Conservation (phyloP, 2,888 invertebrate genomes). For the Bellardia pandia region DNA sequence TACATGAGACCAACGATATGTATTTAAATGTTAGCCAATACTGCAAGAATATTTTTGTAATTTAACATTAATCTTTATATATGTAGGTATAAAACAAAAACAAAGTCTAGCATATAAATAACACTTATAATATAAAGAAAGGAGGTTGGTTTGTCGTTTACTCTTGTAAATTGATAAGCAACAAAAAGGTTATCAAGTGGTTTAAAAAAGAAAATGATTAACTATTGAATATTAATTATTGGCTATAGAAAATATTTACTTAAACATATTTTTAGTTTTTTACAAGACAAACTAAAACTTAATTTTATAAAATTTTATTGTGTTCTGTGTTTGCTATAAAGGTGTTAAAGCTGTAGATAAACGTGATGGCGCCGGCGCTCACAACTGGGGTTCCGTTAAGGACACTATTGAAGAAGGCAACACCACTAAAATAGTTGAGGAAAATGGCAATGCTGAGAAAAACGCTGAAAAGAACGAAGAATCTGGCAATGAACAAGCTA, state of each 20-base stretch:
- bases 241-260: slow-evolving; percentile 1
- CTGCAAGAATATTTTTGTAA: not conserved
- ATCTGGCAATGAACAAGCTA: slow-evolving; percentile 83
- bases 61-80: not conserved
- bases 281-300: not conserved
- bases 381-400: slow-evolving; percentile 98
- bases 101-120: not conserved
- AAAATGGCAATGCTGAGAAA: slow-evolving; percentile 60
- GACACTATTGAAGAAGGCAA: slow-evolving; percentile 91
- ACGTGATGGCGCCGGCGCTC: slow-evolving; percentile 96
- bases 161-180: slow-evolving; percentile 34
- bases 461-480: slow-evolving; percentile 79
- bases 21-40: too few species aligned
- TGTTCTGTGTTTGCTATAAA: slow-evolving; percentile 48
- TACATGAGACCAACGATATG: too few species aligned
- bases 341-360: slow-evolving; percentile 95
- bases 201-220: slow-evolving; percentile 23
- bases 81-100: not conserved
- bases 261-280: too few species aligned
- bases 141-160: not conserved
- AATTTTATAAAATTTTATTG: not conserved
- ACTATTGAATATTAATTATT: not conserved
- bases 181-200: slow-evolving; percentile 47
- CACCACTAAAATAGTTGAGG: slow-evolving; percentile 78
- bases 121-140: not conserved